Evolutionary conservation across 2,113 vertebrate genomes (phyloP).

Genomic region (Pseudonaja textilis): DNA sequence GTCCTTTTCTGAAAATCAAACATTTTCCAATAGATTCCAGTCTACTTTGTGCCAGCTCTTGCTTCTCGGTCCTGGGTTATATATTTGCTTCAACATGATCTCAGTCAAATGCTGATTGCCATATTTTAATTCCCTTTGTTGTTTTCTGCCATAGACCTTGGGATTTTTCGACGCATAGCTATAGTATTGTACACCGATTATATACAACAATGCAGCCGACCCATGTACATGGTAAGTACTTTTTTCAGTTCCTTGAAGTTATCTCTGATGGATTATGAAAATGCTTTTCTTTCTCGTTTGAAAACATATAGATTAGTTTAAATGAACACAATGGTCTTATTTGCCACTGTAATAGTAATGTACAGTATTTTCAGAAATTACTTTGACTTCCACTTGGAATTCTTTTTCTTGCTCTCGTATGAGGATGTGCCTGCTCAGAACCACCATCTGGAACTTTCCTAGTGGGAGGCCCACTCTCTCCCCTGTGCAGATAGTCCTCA

Average conservation of each 20-base stretch:
- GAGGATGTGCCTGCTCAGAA: not conserved
- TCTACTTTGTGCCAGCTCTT: not conserved
- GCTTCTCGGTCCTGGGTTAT: not conserved
- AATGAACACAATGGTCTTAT: not conserved
- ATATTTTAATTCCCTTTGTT: not conserved
- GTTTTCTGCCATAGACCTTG: conserved; percentile 67
- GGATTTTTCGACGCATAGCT: conserved; percentile 69
- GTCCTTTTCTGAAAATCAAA: not conserved
- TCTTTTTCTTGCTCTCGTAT: not conserved
- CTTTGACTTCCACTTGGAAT: not conserved
- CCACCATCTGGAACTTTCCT: not conserved
- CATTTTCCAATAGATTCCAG: not conserved
- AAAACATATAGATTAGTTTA: not conserved
- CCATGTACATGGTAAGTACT: conserved; percentile 76
- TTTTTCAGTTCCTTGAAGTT: not conserved
- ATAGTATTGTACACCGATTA: conserved; percentile 77
- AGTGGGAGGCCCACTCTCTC: not conserved
- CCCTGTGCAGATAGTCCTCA: not conserved
- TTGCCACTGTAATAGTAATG: not conserved
- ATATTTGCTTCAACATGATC: not conserved
- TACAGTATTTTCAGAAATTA: not conserved
- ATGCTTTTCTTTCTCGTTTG: not conserved
- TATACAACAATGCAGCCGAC: conserved; percentile 76
- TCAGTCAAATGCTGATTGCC: not conserved
- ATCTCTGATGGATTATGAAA: not conserved